These are phyloP conservation scores for Drosophila falleni DNA, from an alignment of 2,888 invertebrate genomes.

Conservation along the genomic window DNA sequence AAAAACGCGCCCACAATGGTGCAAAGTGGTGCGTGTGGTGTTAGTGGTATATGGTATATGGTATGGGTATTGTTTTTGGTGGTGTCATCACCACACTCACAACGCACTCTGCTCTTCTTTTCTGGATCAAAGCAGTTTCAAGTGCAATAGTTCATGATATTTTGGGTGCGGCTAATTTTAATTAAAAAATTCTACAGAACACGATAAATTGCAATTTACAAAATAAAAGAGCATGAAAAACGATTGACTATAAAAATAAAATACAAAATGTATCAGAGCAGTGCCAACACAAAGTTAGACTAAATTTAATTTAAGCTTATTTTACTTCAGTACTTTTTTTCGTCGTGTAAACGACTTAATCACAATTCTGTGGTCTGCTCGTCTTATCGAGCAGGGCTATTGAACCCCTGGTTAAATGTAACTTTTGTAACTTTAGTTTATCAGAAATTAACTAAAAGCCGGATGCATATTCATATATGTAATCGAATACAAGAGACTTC, in stretches of 20 bases:
- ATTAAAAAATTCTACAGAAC: constrained; percentile 22
- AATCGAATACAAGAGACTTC: constrained; percentile 15
- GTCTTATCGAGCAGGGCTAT: constrained; percentile 17
- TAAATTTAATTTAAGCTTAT: not conserved
- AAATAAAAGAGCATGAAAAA: constrained; percentile 8
- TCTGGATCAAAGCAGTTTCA: constrained; percentile 21
- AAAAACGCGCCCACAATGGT: constrained; percentile 29
- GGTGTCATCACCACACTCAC: constrained; percentile 25
- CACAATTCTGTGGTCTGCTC: not conserved
- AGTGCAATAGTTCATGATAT: constrained; percentile 45
- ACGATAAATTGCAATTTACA: constrained; percentile 1
- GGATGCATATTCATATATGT: constrained; percentile 12
- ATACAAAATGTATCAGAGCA: not conserved
- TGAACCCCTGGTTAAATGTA: constrained; percentile 10
- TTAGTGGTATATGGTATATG: too few species aligned
- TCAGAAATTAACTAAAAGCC: constrained; percentile 9
- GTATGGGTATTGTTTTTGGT: not conserved
- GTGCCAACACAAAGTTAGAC: not conserved
- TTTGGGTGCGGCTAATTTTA: constrained; percentile 38
- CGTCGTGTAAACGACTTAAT: constrained; percentile 11
- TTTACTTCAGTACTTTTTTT: not conserved
- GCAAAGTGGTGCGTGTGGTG: constrained; percentile 6
- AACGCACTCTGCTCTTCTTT: constrained; percentile 6
- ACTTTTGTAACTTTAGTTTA: constrained; percentile 7
- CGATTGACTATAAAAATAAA: not conserved